Evolutionary conservation across 2,797 vertebrate species (phyloP), one percentile per base, ranked within the genome.

Genomic region (Myripristis jacobus): DNA sequence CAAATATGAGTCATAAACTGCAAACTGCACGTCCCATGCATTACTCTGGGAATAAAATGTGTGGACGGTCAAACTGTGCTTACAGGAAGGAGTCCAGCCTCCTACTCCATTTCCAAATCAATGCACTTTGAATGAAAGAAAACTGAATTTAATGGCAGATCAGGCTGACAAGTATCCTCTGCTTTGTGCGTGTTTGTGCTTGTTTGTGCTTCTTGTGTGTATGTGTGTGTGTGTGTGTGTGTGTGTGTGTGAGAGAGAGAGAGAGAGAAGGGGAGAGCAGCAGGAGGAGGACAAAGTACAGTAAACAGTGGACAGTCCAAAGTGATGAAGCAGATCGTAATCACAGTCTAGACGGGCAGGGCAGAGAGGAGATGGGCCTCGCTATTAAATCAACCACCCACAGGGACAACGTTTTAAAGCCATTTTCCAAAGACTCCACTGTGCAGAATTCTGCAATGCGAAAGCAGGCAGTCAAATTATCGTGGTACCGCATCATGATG

Each of bases 311-410:
- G 63, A 80, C 75, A 2, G 58, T 79, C 79, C 76, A 85, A 66
- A 83, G 75, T 80, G 71, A 82, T 80, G 80, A 83, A 86, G 82
- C 85, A 89, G 85, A 89, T 86, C 73, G 73, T 85, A 88, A 90
- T 89, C 87, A 83, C 67, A 80, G 85, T 89, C 84, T 85, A 87
- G 85, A 87, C 84, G 81, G 84, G 63, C 76, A 79, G 79, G 74
- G 67, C 72, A 75, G 76, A 76, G 74, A 80, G 38, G 79, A 86
- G 82, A 80, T 76, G 55, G 81, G 63, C 69, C 59, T 78, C 19
- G 31, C 69, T 84, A 75, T 75, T 83, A 72, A 85, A 85, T 80
- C 71, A 88, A 57, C 85, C 85, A 85, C 84, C 86, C 87, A 86
- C 88, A 90, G 80, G 73, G 84, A 64, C 63, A 75, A 73, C 77